Percentiles rank a stretch among this genome's conserved stretches.
phyloP scores from a whole-genome alignment of 2,113 vertebrate species.

The Zosterops lateralis region DNA sequence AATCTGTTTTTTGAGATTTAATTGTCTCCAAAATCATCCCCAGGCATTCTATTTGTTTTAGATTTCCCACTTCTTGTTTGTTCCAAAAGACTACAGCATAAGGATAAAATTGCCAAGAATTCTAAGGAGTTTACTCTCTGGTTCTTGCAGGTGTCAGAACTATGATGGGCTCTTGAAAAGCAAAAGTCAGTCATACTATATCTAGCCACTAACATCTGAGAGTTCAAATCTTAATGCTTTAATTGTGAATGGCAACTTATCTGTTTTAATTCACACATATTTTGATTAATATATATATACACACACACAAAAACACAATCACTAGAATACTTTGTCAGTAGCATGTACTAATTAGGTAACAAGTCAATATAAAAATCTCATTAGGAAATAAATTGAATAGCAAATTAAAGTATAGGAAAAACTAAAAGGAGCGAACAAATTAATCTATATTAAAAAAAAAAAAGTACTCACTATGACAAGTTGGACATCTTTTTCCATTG shows the following conservation, averaged over 20 bases:
- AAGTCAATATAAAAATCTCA: not conserved
- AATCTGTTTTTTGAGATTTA: not conserved
- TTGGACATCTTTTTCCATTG: conserved; percentile 91
- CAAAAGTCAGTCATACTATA: not conserved
- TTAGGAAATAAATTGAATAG: not conserved
- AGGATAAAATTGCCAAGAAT: not conserved
- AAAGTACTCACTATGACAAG: conserved; percentile 92
- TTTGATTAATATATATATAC: not conserved
- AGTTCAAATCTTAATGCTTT: not conserved
- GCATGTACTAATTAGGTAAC: not conserved
- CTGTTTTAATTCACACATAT: not conserved
- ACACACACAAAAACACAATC: not conserved
- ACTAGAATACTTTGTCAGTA: not conserved
- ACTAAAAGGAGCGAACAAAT: conserved; percentile 21
- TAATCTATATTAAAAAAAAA: not conserved
- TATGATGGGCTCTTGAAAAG: not conserved
- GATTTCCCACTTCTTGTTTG: not conserved
- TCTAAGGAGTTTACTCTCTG: not conserved
- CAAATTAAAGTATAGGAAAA: conserved; percentile 23
- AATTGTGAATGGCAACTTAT: not conserved
- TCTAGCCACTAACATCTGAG: not conserved
- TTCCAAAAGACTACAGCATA: not conserved
- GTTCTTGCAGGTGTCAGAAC: not conserved
- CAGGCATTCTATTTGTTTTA: not conserved
- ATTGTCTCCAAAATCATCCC: not conserved